These are phyloP conservation scores for Drosophila murphyi DNA, from an alignment of 1,140 invertebrate species.

Conservation along the genomic window DNA sequence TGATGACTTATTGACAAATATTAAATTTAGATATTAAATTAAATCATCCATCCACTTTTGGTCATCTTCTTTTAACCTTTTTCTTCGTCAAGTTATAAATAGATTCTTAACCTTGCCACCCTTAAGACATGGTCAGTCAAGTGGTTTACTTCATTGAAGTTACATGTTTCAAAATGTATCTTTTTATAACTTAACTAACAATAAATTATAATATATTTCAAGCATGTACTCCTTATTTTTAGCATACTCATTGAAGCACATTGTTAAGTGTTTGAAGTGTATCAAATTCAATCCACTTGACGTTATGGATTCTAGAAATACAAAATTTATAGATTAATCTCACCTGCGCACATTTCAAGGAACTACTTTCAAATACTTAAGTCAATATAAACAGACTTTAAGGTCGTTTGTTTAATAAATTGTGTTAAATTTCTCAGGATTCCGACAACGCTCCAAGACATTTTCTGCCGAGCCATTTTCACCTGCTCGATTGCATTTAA, in stretches of 20 bases:
- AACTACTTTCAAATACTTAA: not conserved
- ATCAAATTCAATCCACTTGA: not conserved
- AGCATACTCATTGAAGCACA: not conserved
- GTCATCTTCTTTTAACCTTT: not conserved
- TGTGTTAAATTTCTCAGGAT: too few relatives aligned
- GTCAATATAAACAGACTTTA: not conserved
- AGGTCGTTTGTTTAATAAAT: not conserved
- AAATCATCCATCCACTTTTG: not conserved
- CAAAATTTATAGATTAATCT: not conserved
- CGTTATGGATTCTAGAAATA: not conserved
- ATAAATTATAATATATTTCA: too few relatives aligned
- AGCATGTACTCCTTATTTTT: too few relatives aligned
- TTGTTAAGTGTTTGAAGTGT: not conserved
- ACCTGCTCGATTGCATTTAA: not conserved
- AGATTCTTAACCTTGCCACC: too few relatives aligned
- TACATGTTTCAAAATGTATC: not conserved
- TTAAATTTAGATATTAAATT: not conserved
- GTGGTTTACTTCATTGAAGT: not conserved
- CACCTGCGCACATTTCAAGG: not conserved
- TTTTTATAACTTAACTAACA: not conserved
- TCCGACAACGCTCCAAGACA: not conserved
- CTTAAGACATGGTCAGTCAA: too few relatives aligned
- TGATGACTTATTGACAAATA: not conserved
- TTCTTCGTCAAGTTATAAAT: not conserved
- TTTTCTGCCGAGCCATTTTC: not conserved